These are phyloP conservation scores for Octonoba sinensis DNA, from an alignment of 2,888 invertebrate species.

Conservation along the genomic window DNA sequence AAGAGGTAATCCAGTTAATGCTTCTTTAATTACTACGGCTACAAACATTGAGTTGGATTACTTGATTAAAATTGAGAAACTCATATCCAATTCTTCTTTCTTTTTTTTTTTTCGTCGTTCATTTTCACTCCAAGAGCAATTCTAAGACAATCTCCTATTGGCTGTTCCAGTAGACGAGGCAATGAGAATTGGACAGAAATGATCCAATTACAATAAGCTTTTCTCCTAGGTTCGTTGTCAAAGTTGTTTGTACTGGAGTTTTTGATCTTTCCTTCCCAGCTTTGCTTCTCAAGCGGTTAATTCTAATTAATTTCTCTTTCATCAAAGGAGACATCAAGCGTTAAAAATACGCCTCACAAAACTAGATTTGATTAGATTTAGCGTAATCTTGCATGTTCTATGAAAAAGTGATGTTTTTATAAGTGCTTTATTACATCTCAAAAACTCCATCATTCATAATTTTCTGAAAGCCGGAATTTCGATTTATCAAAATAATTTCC, in stretches of 20 bases:
- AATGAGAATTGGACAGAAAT: background rate
- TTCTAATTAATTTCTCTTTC: conserved; percentile 41
- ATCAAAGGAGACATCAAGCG: conserved; percentile 19
- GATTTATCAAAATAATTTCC: too few relatives aligned
- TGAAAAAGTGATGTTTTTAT: too few relatives aligned
- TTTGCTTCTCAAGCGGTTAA: conserved; percentile 14
- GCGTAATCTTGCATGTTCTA: too few relatives aligned
- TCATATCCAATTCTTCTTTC: conserved; percentile 3
- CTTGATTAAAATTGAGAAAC: conserved; percentile 46
- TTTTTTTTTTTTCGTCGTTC: conserved; percentile 17
- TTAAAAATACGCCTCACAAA: conserved; percentile 13
- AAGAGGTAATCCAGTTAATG: conserved; percentile 47
- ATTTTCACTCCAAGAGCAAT: background rate
- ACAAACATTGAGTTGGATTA: conserved; percentile 12
- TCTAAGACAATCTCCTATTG: too few relatives aligned
- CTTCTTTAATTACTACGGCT: conserved; percentile 48
- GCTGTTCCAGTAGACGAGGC: too few relatives aligned
- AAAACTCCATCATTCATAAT: too few relatives aligned
- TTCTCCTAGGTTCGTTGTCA: background rate
- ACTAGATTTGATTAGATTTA: too few relatives aligned
- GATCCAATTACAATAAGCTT: conserved; percentile 25
- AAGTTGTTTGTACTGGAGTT: background rate
- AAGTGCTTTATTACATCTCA: too few relatives aligned
- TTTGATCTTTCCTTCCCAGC: conserved; percentile 9
- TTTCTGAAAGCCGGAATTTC: too few relatives aligned